Conservation (phyloP, 53 echinoderm and acorn worm species). For the Stichopus horrens region DNA sequence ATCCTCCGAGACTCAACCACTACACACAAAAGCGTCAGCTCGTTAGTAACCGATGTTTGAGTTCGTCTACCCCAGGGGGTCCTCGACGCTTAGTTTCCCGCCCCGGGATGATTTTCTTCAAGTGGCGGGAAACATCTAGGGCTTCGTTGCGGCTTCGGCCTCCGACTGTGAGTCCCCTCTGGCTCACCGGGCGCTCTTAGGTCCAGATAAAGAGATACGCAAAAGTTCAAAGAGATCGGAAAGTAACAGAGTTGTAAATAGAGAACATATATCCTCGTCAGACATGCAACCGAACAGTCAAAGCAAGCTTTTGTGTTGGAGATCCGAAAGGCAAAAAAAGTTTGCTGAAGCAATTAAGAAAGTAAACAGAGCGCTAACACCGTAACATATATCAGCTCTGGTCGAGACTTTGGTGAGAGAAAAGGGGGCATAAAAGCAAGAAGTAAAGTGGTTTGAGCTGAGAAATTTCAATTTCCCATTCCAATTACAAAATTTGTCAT, state of each 20-base stretch:
- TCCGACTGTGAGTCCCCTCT: constrained; percentile 15
- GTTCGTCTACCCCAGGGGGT: constrained; percentile 23
- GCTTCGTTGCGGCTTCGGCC: constrained; percentile 9
- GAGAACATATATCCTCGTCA: not conserved
- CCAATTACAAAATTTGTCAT: constrained; percentile 34
- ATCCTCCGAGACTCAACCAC: not conserved
- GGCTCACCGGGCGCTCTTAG: not conserved
- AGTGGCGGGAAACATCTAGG: constrained; percentile 8
- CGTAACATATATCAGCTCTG: not conserved
- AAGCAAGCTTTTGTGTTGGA: constrained; percentile 25
- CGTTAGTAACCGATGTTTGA: constrained; percentile 41
- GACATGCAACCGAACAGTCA: not conserved
- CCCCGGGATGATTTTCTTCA: not conserved
- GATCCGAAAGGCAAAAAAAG: not conserved
- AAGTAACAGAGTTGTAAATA: not conserved
- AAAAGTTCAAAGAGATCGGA: constrained; percentile 19
- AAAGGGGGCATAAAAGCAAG: not conserved
- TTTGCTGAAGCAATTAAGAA: constrained; percentile 24
- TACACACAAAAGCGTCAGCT: not conserved
- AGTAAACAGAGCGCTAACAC: constrained; percentile 6
- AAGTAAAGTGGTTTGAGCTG: not conserved
- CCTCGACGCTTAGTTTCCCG: constrained; percentile 16
- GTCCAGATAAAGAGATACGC: not conserved
- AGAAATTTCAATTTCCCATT: constrained; percentile 24
- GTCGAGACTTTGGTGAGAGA: constrained; percentile 15